phyloP scores from a whole-genome alignment of 1,140 invertebrate genomes.

The Zaprionus nigranus region DNA sequence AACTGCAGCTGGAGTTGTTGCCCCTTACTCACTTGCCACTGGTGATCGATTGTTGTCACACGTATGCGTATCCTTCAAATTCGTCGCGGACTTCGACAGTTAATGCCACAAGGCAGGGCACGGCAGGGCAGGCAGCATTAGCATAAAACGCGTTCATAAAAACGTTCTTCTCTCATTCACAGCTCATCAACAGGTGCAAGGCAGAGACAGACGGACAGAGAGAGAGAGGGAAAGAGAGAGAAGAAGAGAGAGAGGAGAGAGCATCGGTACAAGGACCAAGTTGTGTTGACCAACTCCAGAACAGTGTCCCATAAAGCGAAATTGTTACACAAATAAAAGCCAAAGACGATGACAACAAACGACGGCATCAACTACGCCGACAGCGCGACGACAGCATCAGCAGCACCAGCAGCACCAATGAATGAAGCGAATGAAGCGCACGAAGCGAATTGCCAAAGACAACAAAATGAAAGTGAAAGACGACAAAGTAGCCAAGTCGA shows the following conservation, averaged over 20 bases:
- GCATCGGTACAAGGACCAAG: slow-evolving; percentile 9
- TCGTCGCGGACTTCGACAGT: slow-evolving; percentile 50
- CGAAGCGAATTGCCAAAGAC: slow-evolving; percentile 54
- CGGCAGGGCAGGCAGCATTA: slow-evolving; percentile 43
- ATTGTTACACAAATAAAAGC: slow-evolving; percentile 63
- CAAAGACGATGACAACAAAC: slow-evolving; percentile 37
- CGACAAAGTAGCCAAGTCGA: neutral
- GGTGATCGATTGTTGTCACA: slow-evolving; percentile 27
- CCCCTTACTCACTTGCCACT: neutral
- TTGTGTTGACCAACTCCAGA: slow-evolving; percentile 35
- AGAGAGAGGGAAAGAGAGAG: neutral
- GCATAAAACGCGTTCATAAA: slow-evolving; percentile 68
- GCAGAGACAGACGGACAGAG: neutral
- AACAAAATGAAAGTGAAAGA: slow-evolving; percentile 46
- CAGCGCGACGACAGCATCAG: slow-evolving; percentile 26
- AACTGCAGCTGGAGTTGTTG: neutral
- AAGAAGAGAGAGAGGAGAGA: neutral
- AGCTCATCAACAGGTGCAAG: slow-evolving; percentile 74
- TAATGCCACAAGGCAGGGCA: slow-evolving; percentile 32
- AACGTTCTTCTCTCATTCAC: slow-evolving; percentile 55
- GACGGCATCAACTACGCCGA: slow-evolving; percentile 31
- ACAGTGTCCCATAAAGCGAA: slow-evolving; percentile 51
- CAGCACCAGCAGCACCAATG: slow-evolving; percentile 16
- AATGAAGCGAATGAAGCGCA: slow-evolving; percentile 34
- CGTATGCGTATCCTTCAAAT: slow-evolving; percentile 53